Conservation (phyloP, 2,113 vertebrate genomes). For the Tragelaphus strepsiceros region DNA sequence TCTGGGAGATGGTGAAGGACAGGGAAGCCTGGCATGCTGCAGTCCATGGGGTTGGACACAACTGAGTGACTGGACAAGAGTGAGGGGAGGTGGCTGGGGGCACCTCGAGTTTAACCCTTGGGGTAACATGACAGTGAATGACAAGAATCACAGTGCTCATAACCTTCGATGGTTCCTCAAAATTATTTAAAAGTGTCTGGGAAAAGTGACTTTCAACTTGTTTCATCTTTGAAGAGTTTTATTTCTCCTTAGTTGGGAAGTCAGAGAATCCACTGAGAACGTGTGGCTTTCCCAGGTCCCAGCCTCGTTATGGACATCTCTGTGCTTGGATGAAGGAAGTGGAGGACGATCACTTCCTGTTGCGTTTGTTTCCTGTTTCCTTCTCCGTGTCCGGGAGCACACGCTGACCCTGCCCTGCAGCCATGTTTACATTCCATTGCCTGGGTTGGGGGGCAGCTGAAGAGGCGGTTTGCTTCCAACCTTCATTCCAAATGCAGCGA, state of each 20-base stretch:
- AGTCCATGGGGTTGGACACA: not conserved
- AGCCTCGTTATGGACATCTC: accelerated
- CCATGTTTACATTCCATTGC: no score
- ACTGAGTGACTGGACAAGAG: not conserved
- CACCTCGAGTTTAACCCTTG: not conserved
- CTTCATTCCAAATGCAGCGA: not conserved
- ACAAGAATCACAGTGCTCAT: not conserved
- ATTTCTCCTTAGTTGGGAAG: not conserved
- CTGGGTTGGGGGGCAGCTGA: not conserved
- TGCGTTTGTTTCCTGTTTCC: not conserved
- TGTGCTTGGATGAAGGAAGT: not conserved
- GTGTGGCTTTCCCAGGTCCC: accelerated
- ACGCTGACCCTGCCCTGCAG: accelerated
- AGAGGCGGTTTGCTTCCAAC: no score
- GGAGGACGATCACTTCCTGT: not conserved
- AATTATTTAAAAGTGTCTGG: not conserved
- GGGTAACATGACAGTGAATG: accelerated
- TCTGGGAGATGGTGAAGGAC: not conserved
- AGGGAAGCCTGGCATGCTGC: not conserved
- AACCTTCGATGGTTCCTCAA: not conserved
- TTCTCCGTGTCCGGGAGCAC: not conserved
- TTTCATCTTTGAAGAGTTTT: not conserved
- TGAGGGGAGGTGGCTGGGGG: not conserved
- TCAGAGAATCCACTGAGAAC: not conserved
- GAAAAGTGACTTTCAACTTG: not conserved